These are phyloP conservation scores for Trichomycterus rosablanca DNA, from an alignment of 2,113 vertebrate genomes.

Conservation along the genomic window DNA sequence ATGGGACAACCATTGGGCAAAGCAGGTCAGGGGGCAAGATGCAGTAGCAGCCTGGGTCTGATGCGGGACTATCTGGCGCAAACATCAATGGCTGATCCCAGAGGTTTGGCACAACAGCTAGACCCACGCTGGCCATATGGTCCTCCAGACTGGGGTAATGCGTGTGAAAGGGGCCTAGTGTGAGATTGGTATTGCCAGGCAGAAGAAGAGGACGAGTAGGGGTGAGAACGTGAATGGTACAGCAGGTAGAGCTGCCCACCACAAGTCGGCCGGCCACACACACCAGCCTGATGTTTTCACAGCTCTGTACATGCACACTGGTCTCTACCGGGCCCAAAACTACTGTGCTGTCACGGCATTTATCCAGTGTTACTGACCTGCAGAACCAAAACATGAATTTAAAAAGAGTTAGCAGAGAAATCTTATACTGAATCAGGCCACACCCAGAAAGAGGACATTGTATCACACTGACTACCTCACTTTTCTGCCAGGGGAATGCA, in stretches of 20 bases:
- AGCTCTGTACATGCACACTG: constrained; percentile 80
- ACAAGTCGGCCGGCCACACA: constrained; percentile 76
- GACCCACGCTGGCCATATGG: constrained; percentile 88
- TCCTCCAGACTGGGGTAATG: constrained; percentile 93
- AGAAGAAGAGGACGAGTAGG: constrained; percentile 85
- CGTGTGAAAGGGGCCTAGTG: constrained; percentile 87
- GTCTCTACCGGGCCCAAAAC: constrained; percentile 85
- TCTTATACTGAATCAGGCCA: too few species aligned
- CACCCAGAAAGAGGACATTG: too few species aligned
- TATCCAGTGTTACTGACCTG: constrained; percentile 76
- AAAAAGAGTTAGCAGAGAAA: too few species aligned
- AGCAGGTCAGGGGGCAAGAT: constrained; percentile 79
- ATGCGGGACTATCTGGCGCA: constrained; percentile 65
- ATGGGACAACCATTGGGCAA: constrained; percentile 80
- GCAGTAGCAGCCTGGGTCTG: constrained; percentile 61
- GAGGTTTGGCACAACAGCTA: constrained; percentile 86
- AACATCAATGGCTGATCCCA: constrained; percentile 86
- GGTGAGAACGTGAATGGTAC: constrained; percentile 76
- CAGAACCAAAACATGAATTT: not conserved
- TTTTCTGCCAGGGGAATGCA: too few species aligned
- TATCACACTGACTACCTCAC: too few species aligned
- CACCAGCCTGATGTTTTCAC: constrained; percentile 79
- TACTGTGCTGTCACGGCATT: constrained; percentile 83
- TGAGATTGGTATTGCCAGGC: constrained; percentile 77
- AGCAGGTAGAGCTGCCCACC: constrained; percentile 72